Conservation (phyloP, 2,888 invertebrate species). For the Drosophila villosipedis region DNA sequence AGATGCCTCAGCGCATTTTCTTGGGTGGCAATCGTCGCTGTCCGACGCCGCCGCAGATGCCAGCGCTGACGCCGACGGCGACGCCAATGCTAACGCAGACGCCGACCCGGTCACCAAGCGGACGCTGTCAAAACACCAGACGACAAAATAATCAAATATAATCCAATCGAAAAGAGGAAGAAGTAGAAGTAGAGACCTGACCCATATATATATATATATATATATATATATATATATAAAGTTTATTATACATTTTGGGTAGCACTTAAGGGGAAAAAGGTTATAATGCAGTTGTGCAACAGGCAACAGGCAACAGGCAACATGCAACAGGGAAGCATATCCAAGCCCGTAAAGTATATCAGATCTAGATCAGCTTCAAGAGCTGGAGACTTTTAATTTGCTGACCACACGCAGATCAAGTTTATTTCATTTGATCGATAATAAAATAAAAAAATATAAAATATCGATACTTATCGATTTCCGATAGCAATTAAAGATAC, state of each 20-base stretch:
- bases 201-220: background rate
- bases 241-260: background rate
- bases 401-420: background rate
- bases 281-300: background rate
- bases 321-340: background rate
- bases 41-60: constrained; percentile 26
- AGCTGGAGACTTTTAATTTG: background rate
- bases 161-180: background rate
- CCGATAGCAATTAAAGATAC: background rate
- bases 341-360: background rate
- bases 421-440: background rate
- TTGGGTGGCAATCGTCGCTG: constrained; percentile 66
- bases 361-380: background rate
- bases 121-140: constrained; percentile 53
- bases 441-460: too few relatives aligned
- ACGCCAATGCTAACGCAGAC: constrained; percentile 29
- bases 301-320: background rate
- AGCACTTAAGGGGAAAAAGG: background rate
- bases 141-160: constrained; percentile 19
- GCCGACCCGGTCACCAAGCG: constrained; percentile 73
- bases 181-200: background rate
- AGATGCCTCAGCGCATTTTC: constrained; percentile 74
- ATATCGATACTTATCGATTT: background rate
- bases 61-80: constrained; percentile 26
- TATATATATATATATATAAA: background rate